Evolutionary conservation across 2,113 vertebrate species (phyloP), one percentile per base, ranked within the genome.

Genomic region (Amblyornis subalaris): DNA sequence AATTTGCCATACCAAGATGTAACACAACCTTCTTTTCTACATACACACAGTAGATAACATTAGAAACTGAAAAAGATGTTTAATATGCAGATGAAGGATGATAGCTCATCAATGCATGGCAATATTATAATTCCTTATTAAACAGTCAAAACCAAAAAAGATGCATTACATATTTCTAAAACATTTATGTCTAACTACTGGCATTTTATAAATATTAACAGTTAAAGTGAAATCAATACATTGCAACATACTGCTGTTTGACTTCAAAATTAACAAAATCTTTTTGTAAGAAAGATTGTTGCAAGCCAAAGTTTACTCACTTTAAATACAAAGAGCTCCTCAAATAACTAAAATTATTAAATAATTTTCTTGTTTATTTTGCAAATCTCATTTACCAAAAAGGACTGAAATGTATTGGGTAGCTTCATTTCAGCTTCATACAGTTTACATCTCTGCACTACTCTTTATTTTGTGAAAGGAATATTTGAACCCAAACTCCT

Each of bases 331-430:
- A 89, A 78, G 6, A 75, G 35, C 31, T 91, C 57, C 40, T 89
- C 55, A 60, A 55, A 82, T 57, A 70, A 86, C 66, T 83, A 62
- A 76, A 88, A 70, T 35, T 0, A 72, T 67, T 62, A 78, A 58
- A 72, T 82, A 20, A 19, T 85, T 90, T 69, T 35, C 53, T 85
- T 65, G 53, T 88, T 93, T 85, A 74, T 33, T 90, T 79, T 61
- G 42, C 22, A 89, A 80, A 83, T 85, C 72, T 58, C 50, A 29
- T 86, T 86, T 42, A 35, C 47, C 15, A 47, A 33, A 47, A 67
- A 77, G 29, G 51, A 50, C 33, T 26, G 58, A 62, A 77, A 22
- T 24, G 12, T n/a, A 58, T 2, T 14, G 7, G 29, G 47, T 38
- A 81, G 14, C 36, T 78, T 74, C 8, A 36, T 14, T 67, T n/a